Conservation (phyloP, 2,888 invertebrate genomes). For the Allacma fusca region DNA sequence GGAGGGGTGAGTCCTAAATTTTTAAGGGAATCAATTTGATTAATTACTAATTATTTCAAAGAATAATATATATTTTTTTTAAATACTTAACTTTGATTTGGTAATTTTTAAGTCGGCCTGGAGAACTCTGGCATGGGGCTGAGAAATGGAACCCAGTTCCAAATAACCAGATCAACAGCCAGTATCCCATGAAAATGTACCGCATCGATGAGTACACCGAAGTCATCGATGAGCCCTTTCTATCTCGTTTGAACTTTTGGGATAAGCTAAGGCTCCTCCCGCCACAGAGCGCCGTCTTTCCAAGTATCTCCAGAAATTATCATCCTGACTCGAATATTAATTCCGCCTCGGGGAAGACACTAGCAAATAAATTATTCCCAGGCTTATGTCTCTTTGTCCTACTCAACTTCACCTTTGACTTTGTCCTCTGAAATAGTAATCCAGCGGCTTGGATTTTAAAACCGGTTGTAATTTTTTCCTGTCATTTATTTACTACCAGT, state of each 20-base stretch:
- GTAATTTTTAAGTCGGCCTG: constrained; percentile 5
- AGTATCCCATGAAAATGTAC: constrained; percentile 31
- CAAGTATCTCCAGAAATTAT: neutral
- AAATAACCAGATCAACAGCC: constrained; percentile 26
- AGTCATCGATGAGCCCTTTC: constrained; percentile 55
- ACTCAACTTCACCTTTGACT: too few species aligned
- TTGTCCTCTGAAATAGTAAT: too few species aligned
- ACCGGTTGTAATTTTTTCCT: too few species aligned
- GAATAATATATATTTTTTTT: too few species aligned
- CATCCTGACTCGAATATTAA: neutral
- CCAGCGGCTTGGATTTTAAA: too few species aligned
- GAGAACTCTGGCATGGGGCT: constrained; percentile 36
- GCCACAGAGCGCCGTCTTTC: neutral
- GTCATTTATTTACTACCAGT: too few species aligned
- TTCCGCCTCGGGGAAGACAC: too few species aligned
- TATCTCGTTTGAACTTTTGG: constrained; percentile 54
- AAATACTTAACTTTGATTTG: constrained; percentile 6
- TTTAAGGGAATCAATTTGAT: neutral
- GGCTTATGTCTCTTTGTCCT: neutral
- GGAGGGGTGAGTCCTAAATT: constrained; percentile 40
- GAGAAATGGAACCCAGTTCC: constrained; percentile 47
- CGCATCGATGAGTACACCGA: constrained; percentile 47
- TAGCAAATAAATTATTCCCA: neutral
- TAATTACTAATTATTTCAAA: too few species aligned
- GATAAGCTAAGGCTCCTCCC: constrained; percentile 44